phyloP scores from a whole-genome alignment of 2,113 vertebrate species.

The Herpetotheres cachinnans region DNA sequence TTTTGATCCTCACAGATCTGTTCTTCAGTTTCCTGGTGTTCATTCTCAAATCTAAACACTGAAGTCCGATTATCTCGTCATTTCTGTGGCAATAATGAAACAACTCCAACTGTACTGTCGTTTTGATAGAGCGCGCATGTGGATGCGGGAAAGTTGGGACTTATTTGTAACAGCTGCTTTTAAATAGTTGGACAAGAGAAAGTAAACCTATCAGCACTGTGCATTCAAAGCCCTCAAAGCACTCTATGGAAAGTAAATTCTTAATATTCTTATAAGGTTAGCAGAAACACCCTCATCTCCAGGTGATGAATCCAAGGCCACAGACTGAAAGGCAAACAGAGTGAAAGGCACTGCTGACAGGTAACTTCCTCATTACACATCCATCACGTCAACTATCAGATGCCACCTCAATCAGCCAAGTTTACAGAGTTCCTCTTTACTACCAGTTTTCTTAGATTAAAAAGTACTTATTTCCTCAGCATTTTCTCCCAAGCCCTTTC shows the following conservation, averaged over 20 bases:
- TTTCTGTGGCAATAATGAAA: neutral
- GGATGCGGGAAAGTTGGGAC: neutral
- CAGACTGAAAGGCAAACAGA: neutral
- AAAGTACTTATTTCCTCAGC: neutral
- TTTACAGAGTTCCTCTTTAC: neutral
- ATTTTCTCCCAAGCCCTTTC: neutral
- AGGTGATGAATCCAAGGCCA: neutral
- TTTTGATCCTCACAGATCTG: neutral
- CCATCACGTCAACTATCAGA: neutral
- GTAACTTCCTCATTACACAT: neutral
- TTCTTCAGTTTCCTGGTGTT: neutral
- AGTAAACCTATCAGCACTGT: neutral
- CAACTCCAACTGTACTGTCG: neutral
- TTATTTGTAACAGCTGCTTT: neutral
- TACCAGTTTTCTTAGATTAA: neutral
- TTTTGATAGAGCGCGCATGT: neutral
- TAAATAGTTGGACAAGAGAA: neutral
- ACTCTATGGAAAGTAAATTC: neutral
- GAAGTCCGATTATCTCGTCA: neutral
- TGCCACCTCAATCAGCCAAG: neutral
- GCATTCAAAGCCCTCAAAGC: neutral
- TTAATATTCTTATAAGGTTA: neutral
- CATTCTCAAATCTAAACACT: neutral
- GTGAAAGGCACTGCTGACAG: neutral
- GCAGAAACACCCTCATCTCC: neutral